These are phyloP conservation scores for Artemia sp. DNA, from an alignment of 2,888 invertebrate species.

Conservation along the genomic window DNA sequence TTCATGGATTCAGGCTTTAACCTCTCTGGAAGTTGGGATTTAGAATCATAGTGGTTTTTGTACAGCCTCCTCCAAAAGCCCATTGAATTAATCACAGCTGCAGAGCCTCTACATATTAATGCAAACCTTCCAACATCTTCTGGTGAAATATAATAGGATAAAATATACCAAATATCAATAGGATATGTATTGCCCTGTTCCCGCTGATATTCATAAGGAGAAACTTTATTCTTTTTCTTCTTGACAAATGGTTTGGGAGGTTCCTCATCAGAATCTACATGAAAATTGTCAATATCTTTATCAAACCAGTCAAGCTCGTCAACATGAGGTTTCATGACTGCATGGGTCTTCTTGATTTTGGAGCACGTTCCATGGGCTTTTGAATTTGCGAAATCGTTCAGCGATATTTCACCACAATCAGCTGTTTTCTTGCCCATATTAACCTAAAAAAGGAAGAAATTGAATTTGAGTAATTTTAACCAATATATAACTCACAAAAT, in stretches of 20 bases:
- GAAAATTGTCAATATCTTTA: slow-evolving; percentile 1
- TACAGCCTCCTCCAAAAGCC: slow-evolving; percentile 1
- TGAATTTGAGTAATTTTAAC: too few species aligned
- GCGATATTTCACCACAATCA: slow-evolving; percentile 11
- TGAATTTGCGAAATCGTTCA: slow-evolving; percentile 5
- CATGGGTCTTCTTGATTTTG: background rate
- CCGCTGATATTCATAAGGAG: slow-evolving; percentile 1
- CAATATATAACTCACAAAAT: too few species aligned
- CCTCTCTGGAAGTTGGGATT: background rate
- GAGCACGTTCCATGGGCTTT: slow-evolving; percentile 9
- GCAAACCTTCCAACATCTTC: slow-evolving; percentile 12
- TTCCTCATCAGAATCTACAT: background rate
- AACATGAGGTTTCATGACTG: background rate
- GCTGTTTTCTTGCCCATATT: background rate
- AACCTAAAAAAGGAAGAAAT: too few species aligned
- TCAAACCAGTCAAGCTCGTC: slow-evolving; percentile 7
- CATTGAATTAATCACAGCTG: background rate
- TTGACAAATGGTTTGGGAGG: background rate
- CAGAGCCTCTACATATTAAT: background rate
- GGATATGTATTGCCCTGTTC: slow-evolving; percentile 1
- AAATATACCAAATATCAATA: background rate
- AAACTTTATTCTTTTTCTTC: background rate
- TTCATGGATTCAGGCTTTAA: background rate
- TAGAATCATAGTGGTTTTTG: background rate
- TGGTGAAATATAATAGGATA: slow-evolving; percentile 8